Evolutionary conservation across 2,797 vertebrate species (phyloP).

Genomic region (Catharus ustulatus): DNA sequence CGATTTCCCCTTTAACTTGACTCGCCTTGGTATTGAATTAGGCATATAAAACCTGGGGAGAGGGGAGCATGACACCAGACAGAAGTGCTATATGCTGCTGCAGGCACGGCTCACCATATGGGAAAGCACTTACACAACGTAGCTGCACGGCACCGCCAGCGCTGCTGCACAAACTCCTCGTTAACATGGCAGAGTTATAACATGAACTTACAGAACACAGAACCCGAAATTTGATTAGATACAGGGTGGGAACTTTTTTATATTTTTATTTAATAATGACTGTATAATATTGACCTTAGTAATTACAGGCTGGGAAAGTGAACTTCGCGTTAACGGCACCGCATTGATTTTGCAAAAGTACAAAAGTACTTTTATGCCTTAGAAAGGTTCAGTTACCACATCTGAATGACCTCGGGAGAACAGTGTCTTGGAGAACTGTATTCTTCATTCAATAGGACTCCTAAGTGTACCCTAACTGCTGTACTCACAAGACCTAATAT

Average conservation of each 20-base stretch:
- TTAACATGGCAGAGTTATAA: constrained; percentile 3
- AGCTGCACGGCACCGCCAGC: neutral
- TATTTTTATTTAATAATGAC: constrained; percentile 24
- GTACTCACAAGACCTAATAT: neutral
- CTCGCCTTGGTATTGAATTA: neutral
- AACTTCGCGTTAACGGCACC: neutral
- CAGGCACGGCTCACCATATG: constrained; percentile 15
- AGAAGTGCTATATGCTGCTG: constrained; percentile 18
- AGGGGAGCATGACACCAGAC: neutral
- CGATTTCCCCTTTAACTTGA: neutral
- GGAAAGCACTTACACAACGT: neutral
- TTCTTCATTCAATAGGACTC: neutral
- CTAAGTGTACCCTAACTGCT: neutral
- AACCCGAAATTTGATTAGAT: constrained; percentile 25
- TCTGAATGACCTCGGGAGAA: constrained; percentile 12
- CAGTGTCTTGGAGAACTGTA: constrained; percentile 14
- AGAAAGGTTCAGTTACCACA: constrained; percentile 20
- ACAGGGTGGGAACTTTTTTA: neutral
- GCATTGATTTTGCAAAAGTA: constrained; percentile 51
- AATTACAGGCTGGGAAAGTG: constrained; percentile 15
- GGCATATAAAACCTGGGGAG: neutral
- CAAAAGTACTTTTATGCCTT: constrained; percentile 42
- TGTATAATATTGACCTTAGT: constrained; percentile 34
- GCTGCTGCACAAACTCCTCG: neutral
- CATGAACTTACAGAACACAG: neutral